phyloP scores from a whole-genome alignment of 2,888 invertebrate species.

The Gastracanthus pulcherrimus region DNA sequence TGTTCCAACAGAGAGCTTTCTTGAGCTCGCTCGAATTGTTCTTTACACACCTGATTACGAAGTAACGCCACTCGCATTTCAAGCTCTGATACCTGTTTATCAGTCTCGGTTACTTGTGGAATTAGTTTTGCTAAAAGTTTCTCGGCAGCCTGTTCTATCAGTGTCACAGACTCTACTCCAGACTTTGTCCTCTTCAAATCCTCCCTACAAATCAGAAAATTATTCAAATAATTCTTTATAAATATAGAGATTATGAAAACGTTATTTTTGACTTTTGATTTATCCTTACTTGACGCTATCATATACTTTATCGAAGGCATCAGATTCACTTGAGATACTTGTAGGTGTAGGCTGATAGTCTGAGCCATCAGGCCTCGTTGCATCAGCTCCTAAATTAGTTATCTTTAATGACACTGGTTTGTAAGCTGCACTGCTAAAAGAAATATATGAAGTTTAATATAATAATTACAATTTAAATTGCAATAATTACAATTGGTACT shows the following conservation, averaged over 20 bases:
- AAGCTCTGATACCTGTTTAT: constrained; percentile 33
- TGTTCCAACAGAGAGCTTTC: background rate
- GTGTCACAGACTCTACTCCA: constrained; percentile 36
- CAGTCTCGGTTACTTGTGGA: constrained; percentile 29
- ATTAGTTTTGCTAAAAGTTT: constrained; percentile 24
- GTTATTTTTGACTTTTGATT: background rate
- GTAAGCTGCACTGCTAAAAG: background rate
- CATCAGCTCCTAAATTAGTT: constrained; percentile 74
- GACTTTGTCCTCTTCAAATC: constrained; percentile 6
- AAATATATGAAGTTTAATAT: background rate
- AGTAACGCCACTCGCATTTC: constrained; percentile 14
- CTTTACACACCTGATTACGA: background rate
- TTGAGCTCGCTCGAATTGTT: background rate
- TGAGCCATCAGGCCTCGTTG: constrained; percentile 69
- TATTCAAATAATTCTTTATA: background rate
- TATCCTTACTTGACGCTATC: constrained; percentile 23
- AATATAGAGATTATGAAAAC: background rate
- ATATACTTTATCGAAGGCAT: constrained; percentile 68
- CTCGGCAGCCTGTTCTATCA: constrained; percentile 54
- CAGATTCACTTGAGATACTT: constrained; percentile 62
- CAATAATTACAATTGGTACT: background rate
- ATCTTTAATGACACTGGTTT: constrained; percentile 71
- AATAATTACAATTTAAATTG: background rate
- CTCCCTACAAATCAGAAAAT: constrained; percentile 23
- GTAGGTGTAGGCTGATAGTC: constrained; percentile 74